These are phyloP conservation scores for Drosophila arizonae DNA, from an alignment of 1,140 invertebrate species.

Conservation along the genomic window DNA sequence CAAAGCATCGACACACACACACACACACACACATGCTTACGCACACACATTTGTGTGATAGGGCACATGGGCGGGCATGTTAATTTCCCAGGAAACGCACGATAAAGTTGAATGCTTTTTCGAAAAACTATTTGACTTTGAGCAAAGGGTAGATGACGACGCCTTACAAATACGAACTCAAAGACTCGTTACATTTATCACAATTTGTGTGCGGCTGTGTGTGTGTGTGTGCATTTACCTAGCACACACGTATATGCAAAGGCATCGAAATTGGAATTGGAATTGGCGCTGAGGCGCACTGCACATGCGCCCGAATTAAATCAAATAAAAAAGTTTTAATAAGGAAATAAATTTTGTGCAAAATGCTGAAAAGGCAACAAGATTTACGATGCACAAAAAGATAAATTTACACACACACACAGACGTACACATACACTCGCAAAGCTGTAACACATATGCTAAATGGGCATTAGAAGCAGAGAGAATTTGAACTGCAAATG, in stretches of 20 bases:
- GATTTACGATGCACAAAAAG: conserved; percentile 76
- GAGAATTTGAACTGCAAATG: conserved; percentile 62
- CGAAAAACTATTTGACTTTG: conserved; percentile 76
- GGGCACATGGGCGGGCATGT: conserved; percentile 47
- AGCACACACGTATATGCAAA: conserved; percentile 23
- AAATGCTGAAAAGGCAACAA: conserved; percentile 75
- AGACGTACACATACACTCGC: not conserved
- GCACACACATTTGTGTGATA: not conserved
- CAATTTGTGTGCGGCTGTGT: conserved; percentile 34
- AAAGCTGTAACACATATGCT: conserved; percentile 39
- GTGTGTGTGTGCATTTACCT: conserved; percentile 37
- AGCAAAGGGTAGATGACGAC: conserved; percentile 49
- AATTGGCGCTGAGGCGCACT: conserved; percentile 6
- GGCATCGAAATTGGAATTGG: conserved; percentile 16
- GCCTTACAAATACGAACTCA: conserved; percentile 31
- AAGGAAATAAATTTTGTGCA: conserved; percentile 73
- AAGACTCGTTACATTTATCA: conserved; percentile 69
- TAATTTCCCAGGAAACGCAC: conserved; percentile 80
- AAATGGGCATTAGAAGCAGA: conserved; percentile 54
- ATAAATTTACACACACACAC: conserved; percentile 61
- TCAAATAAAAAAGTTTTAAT: conserved; percentile 76
- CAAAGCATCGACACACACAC: conserved; percentile 28
- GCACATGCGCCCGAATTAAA: conserved; percentile 58
- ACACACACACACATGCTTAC: conserved; percentile 24
- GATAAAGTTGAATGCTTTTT: conserved; percentile 78